These are phyloP conservation scores for Crotalus viridis DNA, from an alignment of 2,113 vertebrate genomes.

Conservation along the genomic window DNA sequence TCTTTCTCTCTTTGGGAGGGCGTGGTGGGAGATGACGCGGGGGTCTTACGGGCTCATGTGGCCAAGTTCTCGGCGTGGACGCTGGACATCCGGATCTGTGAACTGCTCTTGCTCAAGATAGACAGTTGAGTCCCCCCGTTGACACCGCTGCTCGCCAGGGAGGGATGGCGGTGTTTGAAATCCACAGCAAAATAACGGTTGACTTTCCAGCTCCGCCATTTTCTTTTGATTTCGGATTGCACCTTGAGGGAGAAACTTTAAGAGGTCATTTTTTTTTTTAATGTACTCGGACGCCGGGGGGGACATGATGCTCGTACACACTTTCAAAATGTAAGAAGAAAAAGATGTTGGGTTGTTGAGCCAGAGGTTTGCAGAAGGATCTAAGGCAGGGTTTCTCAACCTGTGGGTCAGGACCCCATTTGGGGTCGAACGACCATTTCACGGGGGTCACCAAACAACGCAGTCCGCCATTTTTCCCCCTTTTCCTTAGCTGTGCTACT, in stretches of 20 bases:
- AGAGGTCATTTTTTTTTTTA: slow-evolving; percentile 82
- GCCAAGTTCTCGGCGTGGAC: slow-evolving; percentile 92
- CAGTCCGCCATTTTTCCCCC: no score
- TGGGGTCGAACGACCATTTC: no score
- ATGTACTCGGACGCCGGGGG: slow-evolving; percentile 78
- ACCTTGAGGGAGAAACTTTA: slow-evolving; percentile 94
- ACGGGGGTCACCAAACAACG: no score
- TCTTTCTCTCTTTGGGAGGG: slow-evolving; percentile 13
- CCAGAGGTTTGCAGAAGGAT: not conserved
- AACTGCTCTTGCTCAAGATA: slow-evolving; percentile 99
- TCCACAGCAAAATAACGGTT: slow-evolving; percentile 99
- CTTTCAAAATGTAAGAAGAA: slow-evolving; percentile 12
- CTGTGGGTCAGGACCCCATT: no score
- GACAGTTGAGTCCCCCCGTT: slow-evolving; percentile 98
- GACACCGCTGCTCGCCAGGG: slow-evolving; percentile 97
- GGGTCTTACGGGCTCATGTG: slow-evolving; percentile 79
- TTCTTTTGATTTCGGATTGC: slow-evolving; percentile 99
- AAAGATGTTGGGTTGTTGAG: not conserved
- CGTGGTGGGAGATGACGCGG: not conserved
- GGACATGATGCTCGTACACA: slow-evolving; percentile 64
- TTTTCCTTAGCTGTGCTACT: no score
- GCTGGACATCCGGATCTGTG: slow-evolving; percentile 97
- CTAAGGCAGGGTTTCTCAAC: no score
- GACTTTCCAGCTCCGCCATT: slow-evolving; percentile 99
- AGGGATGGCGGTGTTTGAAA: slow-evolving; percentile 98